Conservation (phyloP, 2,888 invertebrate genomes). For the Eutolmus rufibarbis region DNA sequence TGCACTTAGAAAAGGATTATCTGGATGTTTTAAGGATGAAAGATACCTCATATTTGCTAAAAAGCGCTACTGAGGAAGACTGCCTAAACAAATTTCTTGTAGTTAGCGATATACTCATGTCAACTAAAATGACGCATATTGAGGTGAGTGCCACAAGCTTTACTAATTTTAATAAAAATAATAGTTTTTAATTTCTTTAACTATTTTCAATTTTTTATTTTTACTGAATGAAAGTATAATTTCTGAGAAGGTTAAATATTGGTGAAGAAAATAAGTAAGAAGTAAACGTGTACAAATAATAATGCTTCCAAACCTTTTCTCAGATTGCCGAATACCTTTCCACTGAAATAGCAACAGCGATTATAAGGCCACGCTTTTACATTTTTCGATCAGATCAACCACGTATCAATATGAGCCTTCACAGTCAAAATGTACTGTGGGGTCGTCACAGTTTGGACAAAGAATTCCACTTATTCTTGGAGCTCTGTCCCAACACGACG, state of each 20-base stretch:
- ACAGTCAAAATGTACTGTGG: slow-evolving; percentile 58
- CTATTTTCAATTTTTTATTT: too few relatives aligned
- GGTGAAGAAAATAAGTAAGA: too few relatives aligned
- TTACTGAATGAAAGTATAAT: too few relatives aligned
- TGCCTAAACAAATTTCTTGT: slow-evolving; percentile 68
- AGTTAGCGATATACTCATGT: slow-evolving; percentile 68
- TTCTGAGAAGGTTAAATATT: too few relatives aligned
- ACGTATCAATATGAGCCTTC: neutral
- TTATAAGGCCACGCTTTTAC: slow-evolving; percentile 62
- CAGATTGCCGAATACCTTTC: slow-evolving; percentile 67
- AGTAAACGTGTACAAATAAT: too few relatives aligned
- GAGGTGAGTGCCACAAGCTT: slow-evolving; percentile 55
- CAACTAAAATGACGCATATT: slow-evolving; percentile 66
- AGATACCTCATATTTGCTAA: slow-evolving; percentile 65
- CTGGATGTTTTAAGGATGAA: slow-evolving; percentile 65
- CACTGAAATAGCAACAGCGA: slow-evolving; percentile 66
- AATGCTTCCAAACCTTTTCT: slow-evolving; percentile 39
- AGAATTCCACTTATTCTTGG: slow-evolving; percentile 65
- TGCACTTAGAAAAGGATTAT: slow-evolving; percentile 68
- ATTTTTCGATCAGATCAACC: slow-evolving; percentile 58
- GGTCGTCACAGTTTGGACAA: slow-evolving; percentile 63
- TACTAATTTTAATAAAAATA: too few relatives aligned
- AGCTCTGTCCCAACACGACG: slow-evolving; percentile 65
- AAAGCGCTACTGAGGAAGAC: slow-evolving; percentile 65
- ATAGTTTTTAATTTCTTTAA: too few relatives aligned